These are phyloP conservation scores for Troilus luridus DNA, from an alignment of 2,888 invertebrate species.

Conservation along the genomic window DNA sequence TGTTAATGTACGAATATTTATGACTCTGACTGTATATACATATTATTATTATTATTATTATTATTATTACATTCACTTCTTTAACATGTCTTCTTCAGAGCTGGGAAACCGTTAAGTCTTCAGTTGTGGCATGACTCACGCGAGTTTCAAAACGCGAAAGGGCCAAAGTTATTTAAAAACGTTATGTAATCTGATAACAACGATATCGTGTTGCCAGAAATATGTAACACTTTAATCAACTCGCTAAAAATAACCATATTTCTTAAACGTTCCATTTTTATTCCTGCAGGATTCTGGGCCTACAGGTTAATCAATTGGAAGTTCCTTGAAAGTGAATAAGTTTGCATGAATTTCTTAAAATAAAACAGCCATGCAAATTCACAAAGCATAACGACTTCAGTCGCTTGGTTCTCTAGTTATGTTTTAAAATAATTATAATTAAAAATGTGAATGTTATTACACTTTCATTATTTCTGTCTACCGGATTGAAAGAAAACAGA, in stretches of 20 bases:
- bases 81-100: not conserved
- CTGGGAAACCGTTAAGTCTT: not conserved
- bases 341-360: not conserved
- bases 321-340: not conserved
- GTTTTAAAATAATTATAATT: too few relatives aligned
- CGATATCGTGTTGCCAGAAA: not conserved
- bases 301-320: not conserved
- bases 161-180: not conserved
- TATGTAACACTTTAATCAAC: not conserved
- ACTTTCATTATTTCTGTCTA: too few relatives aligned
- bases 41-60: too few relatives aligned
- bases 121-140: not conserved
- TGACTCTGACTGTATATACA: too few relatives aligned
- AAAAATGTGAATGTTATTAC: too few relatives aligned
- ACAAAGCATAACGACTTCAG: too few relatives aligned
- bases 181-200: not conserved
- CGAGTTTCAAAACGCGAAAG: not conserved
- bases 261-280: not conserved
- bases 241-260: not conserved
- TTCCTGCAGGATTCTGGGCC: not conserved
- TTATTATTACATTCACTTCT: not conserved
- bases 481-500: too few relatives aligned
- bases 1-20: too few relatives aligned
- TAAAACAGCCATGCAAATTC: not conserved
- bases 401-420: too few relatives aligned